Base-by-base conservation (phyloP, 2,888 invertebrate species). In the Tolmerus cingulatus region DNA sequence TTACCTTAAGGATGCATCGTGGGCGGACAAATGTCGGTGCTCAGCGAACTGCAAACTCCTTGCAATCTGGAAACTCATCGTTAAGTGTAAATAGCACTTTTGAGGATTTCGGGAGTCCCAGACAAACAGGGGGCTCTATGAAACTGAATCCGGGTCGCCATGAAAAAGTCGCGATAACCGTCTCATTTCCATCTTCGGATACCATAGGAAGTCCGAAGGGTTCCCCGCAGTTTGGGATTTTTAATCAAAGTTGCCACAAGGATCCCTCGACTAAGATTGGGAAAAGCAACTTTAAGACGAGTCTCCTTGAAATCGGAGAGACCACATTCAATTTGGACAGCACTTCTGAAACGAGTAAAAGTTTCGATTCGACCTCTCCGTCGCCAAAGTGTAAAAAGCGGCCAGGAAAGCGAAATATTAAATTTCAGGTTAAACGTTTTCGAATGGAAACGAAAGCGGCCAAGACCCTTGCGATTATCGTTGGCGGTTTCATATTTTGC, bases 371-470 rank as follows among this genome's bases (percentile, higher is more conserved):
- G n/a, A 86, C 74, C 5, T 74, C 88, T 19, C 46, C 87, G 19
- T 88, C 88, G 34, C 88, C 89, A 2, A 91, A 94, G 46, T 93
- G 93, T 1, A 94, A 94, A 30, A 94, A 95, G 89, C 94, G 95
- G 87, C 96, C 97, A 94, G 97, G 97, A 12, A 97, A 97, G 91
- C 94, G 97, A 87, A 97, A 97, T 91, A 96, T 97, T 88, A 98
- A 97, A 92, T 96, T 97, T 30, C 96, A 97, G 94, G 97, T 97
- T 89, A 97, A 97, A 91, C 95, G 97, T 87, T 98, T 98, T 92
- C 95, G 97, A 5, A 97, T 98, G 96, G 98, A 99, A 92, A 98
- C 98, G 0, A 98, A 98, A 93, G 98, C 98, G 0, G 98, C 98
- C 0, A 98, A 98, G 93, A 98, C 98, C 0, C 94, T 99, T 87